Base-by-base conservation (phyloP, 2,113 vertebrate species). In the Callorhinus ursinus region DNA sequence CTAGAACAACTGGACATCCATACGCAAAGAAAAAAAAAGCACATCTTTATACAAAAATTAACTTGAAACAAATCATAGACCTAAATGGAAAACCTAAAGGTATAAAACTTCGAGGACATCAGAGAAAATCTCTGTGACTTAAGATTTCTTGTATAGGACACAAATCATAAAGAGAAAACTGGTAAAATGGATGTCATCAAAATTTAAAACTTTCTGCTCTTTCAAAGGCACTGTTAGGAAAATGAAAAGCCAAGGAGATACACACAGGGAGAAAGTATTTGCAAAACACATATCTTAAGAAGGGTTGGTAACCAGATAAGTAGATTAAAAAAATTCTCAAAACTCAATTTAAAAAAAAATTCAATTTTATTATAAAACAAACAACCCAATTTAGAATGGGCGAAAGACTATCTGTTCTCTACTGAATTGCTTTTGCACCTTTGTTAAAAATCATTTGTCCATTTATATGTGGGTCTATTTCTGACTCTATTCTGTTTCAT, bases 281-380 rank as follows among this genome's bases (percentile, higher is more conserved):
- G 65, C 36, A 97, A 91, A 93, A 67, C 19, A 65, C 9, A 0
- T 26, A 77, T n/a, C 31, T 95, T 76, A 42, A 5, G 13, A 95
- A 96, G 77, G 87, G 74, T 18, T 81, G 21, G 24, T 85, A 76
- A 69, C 49, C 39, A 96, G 36, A 57, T 22, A 93, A 79, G 14
- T 22, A 79, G 67, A 87, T 83, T 55, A 1, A 28, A 80, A 89
- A 90, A 94, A 39, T 46, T 33, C 92, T 74, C 61, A 76, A 93
- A 96, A 91, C 3, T 93, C 89, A 88, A 85, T 97, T 95, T 88
- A 24, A 80, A 88, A 94, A 88, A 83, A 96, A 79, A 93, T 31
- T 65, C 81, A 57, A 53, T 69, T 81, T 97, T 95, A 95, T 93
- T 87, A 55, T 81, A 93, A 96, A 93, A 83, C 14, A 84, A 94